Conservation (phyloP, 2,113 vertebrate genomes). For the Xenopus tropicalis region UCB_Xtro_10.0 CM004445.2:129323001-129323500, state of each 20-base stretch:
- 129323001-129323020: too few species aligned
- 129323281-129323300: not conserved
- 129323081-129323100: too few species aligned
- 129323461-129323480: not conserved
- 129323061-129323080: too few species aligned
- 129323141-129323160: too few species aligned
- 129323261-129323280: not conserved
- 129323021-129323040: too few species aligned
- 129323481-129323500: too few species aligned
- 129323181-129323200: too few species aligned
- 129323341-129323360: not conserved
- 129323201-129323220: too few species aligned
- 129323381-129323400: not conserved
- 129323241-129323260: constrained; percentile 1
- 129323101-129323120: too few species aligned
- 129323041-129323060: too few species aligned
- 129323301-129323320: not conserved
- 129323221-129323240: constrained; percentile 1
- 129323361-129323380: not conserved
- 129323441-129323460: not conserved
- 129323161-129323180: too few species aligned
- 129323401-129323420: not conserved
- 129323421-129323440: not conserved
- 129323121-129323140: too few species aligned
- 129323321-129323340: not conserved